Evolutionary conservation across 2,888 invertebrate species (phyloP), one percentile per base, ranked within the genome.

Genomic region (Macropis europaea): DNA sequence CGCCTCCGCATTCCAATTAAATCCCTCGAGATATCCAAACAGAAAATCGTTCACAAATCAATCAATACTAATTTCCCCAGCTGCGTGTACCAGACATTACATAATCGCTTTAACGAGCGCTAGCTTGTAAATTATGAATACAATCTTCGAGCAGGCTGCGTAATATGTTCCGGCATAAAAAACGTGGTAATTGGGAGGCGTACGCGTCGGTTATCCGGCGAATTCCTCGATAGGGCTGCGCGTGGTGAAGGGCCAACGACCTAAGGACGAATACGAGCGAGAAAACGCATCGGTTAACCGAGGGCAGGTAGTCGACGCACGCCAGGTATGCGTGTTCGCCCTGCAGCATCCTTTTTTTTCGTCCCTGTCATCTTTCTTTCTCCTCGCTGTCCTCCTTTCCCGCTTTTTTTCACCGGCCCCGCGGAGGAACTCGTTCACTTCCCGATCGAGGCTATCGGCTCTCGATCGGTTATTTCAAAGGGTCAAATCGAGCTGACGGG

Each of bases 241-340:
- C 15, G 43, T 40, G 42, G 59, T n/a, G n/a, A n/a, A 24, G 54
- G 43, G 67, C 62, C 69, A 63, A 73, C 54, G 67, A 73, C 69
- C 77, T 15, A 26, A 7, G 28, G 60, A 66, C 43, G 48, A 71
- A 53, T 43, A 48, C 34, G 48, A 76, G 38, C 40, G 9, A 53
- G 63, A 59, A 30, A 63, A 63, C 48, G 19, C 59, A 38, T 62
- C 47, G 59, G 76, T 82, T 82, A 76, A 67, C 67, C 73, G 64
- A 68, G 71, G 52, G 71, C 79, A 73, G 76, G 76, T 73, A 81
- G 82, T 64, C 70, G 59, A 63, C 72, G 71, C 70, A 78, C 61
- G 73, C 68, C 68, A 80, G 82, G 82, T 81, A 80, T 80, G 79
- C 81, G 75, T 71, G 72, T 56, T 56, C 52, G 67, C 63, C 47